Evolutionary conservation across 2,797 vertebrate genomes (phyloP), one percentile per base, ranked within the genome.

Genomic region (Molossus alvarezi): DNA sequence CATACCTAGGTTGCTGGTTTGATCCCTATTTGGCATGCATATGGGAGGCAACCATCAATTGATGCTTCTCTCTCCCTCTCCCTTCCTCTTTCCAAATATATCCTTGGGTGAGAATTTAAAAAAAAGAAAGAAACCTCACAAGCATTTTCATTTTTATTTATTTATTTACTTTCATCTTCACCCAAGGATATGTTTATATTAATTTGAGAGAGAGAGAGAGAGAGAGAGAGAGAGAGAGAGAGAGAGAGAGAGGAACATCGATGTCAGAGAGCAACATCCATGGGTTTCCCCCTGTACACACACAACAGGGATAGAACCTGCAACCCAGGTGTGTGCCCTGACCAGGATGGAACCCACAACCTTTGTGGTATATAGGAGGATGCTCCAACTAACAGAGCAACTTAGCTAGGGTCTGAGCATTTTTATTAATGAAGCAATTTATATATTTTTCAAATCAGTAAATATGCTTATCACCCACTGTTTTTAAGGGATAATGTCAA

Each of bases 401-500:
- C 12, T 5, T 25, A 64, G 25, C 13, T 27, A 64, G 13, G 62
- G 27, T 14, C 9, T 88, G 53, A 90, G 8, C 6, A 71, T 94
- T 62, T 14, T 94, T 85, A 60, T 41, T 77, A 71, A 60, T 55
- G 7, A 67, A 91, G 14, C 6, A 69, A 15, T 65, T 84, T 76
- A 3, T 76, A 3, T 92, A 14, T 41, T 86, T 92, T 53, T 77
- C 27, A 82, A 72, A 92, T 90, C 4, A 95, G 20, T 90, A 83
- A 87, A 33, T 83, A 57, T 67, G 25, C 5, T 60, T 94, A 69
- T 72, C 20, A 29, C 10, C 8, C 37, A 21, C 37, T 18, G 23
- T 82, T 79, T 95, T 88, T 64, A 71, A 82, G 29, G 11, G 71
- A 37, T 60, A 21, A 33, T 60, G 15, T 85, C 72, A 64, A 25